Conservation (phyloP, 2,888 invertebrate species). For the Toxonevra muliebris region DNA sequence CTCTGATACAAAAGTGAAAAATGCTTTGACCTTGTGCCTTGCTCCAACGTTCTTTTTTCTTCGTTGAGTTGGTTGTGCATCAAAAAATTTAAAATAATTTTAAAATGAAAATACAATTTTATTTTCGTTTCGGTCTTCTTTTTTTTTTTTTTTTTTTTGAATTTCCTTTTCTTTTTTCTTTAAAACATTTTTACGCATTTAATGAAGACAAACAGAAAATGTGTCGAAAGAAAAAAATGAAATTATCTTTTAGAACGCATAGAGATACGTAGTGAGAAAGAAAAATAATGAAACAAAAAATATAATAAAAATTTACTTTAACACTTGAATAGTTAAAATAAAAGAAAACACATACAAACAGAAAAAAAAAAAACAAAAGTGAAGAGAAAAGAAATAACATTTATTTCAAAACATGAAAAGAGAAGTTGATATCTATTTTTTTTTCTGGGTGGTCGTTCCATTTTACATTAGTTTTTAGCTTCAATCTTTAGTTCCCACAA, state of each 20-base stretch:
- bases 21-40: too few relatives aligned
- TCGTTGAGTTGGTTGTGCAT: too few relatives aligned
- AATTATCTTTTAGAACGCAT: not conserved
- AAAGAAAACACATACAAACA: not conserved
- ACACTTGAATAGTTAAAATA: conserved; percentile 26
- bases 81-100: too few relatives aligned
- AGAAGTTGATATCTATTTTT: too few relatives aligned
- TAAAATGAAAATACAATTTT: too few relatives aligned
- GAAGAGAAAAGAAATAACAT: not conserved
- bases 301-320: conserved; percentile 30
- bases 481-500: too few relatives aligned
- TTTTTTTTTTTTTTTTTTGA: too few relatives aligned
- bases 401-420: not conserved
- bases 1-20: too few relatives aligned
- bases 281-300: conserved; percentile 13
- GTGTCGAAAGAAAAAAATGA: not conserved
- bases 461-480: too few relatives aligned
- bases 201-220: conserved; percentile 9
- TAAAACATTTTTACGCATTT: conserved; percentile 3
- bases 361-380: not conserved
- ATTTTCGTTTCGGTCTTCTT: too few relatives aligned
- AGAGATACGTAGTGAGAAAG: conserved; percentile 2
- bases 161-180: too few relatives aligned
- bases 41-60: too few relatives aligned
- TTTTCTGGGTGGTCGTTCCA: not conserved